These are phyloP conservation scores for Phyto melanocephala DNA, from an alignment of 2,888 invertebrate genomes.

Conservation along the genomic window DNA sequence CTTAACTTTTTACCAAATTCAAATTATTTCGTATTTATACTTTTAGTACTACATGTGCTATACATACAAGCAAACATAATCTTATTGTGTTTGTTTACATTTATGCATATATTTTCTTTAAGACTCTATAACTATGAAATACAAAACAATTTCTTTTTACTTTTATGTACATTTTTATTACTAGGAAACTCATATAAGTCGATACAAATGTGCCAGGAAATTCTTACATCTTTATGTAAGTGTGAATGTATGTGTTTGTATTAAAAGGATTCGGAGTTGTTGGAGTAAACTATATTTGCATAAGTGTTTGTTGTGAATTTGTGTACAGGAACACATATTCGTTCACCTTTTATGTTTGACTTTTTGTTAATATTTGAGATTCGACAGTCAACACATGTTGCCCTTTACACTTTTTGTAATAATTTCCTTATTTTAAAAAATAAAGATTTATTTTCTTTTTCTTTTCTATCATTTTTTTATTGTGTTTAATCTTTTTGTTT, in stretches of 20 bases:
- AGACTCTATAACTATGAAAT: no score
- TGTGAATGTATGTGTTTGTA: neutral
- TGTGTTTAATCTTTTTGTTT: neutral
- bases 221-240: neutral
- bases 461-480: neutral
- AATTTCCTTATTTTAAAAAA: slow-evolving; percentile 5
- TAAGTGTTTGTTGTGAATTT: neutral
- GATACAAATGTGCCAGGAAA: no score
- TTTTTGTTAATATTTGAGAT: slow-evolving; percentile 28
- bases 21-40: no score
- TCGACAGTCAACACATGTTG: slow-evolving; percentile 29
- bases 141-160: no score
- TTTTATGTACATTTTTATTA: no score
- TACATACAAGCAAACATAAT: neutral
- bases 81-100: slow-evolving; percentile 18
- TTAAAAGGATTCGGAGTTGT: neutral
- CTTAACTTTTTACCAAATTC: no score
- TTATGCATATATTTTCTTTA: neutral
- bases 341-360: neutral
- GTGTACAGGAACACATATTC: neutral
- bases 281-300: neutral
- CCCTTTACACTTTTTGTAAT: neutral
- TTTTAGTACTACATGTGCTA: no score
- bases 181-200: no score
- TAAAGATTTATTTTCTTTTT: no score